Evolutionary conservation across 92 coral and sea anemone genomes (phyloP).

Genomic region (Parazoanthus darwini): DNA sequence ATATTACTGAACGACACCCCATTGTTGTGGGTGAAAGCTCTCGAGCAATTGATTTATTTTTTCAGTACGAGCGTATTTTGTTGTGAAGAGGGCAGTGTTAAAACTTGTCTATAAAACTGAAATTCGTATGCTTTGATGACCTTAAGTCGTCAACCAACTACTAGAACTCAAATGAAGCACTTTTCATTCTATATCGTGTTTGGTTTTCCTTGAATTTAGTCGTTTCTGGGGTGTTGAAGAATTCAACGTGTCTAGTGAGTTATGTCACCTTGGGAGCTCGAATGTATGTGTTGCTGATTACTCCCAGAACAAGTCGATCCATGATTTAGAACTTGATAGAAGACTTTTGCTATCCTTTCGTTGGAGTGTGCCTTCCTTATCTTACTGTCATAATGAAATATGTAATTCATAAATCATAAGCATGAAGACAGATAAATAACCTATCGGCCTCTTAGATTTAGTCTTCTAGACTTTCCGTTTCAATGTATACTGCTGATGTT

Average conservation of each 20-base stretch:
- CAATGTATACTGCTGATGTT: constrained; percentile 4
- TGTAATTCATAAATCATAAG: not conserved
- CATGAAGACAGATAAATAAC: not conserved
- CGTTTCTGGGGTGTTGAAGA: not conserved
- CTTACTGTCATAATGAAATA: not conserved
- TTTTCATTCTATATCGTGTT: not conserved
- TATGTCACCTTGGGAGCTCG: not conserved
- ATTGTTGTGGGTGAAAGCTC: not conserved
- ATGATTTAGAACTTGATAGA: not conserved
- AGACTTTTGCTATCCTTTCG: not conserved
- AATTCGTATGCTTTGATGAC: not conserved
- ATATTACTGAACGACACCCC: not conserved
- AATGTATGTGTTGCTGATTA: not conserved
- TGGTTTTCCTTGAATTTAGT: no score
- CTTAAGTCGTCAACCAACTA: not conserved
- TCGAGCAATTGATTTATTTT: constrained; percentile 5
- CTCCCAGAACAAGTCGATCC: not conserved
- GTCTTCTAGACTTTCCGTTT: not conserved
- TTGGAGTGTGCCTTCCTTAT: not conserved
- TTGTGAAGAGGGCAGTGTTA: not conserved
- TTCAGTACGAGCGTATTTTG: not conserved
- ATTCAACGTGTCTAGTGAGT: not conserved
- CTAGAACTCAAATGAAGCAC: not conserved
- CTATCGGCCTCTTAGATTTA: not conserved
- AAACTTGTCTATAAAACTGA: not conserved